Conservation (phyloP, 2,888 invertebrate genomes). For the Eilema depressum region DNA sequence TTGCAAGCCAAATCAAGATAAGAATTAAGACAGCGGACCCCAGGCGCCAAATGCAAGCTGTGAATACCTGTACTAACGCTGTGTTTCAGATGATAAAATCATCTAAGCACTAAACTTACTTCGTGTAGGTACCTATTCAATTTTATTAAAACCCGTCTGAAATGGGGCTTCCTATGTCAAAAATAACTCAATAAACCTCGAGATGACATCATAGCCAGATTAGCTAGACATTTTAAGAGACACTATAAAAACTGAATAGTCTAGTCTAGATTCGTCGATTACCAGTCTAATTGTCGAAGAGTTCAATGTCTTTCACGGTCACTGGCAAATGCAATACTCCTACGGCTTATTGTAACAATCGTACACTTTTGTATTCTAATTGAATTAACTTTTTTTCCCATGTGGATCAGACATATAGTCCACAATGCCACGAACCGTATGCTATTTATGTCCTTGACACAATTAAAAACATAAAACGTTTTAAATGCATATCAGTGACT, state of each 20-base stretch:
- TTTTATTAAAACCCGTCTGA: background rate
- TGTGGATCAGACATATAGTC: conserved; percentile 48
- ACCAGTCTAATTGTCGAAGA: conserved; percentile 13
- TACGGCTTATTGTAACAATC: conserved; percentile 38
- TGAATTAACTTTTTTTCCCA: conserved; percentile 77
- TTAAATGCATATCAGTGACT: conserved; percentile 66
- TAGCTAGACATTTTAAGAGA: background rate
- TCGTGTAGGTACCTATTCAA: too few species aligned
- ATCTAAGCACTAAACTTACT: too few species aligned
- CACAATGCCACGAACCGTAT: conserved; percentile 36
- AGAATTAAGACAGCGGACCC: too few species aligned
- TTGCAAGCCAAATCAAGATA: too few species aligned
- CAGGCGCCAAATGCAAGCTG: too few species aligned
- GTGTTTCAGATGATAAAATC: too few species aligned
- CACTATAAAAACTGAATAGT: background rate
- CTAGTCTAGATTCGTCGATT: background rate
- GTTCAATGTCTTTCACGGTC: conserved; percentile 43
- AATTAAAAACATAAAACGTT: conserved; percentile 63
- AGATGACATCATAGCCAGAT: background rate
- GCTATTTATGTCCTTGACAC: conserved; percentile 70
- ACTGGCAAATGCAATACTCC: conserved; percentile 30
- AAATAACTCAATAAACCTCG: background rate
- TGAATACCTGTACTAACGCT: too few species aligned
- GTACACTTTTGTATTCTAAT: conserved; percentile 58
- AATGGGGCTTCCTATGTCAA: background rate